Conservation (phyloP, 2,888 invertebrate species). For the Teinopalpus imperialis region DNA sequence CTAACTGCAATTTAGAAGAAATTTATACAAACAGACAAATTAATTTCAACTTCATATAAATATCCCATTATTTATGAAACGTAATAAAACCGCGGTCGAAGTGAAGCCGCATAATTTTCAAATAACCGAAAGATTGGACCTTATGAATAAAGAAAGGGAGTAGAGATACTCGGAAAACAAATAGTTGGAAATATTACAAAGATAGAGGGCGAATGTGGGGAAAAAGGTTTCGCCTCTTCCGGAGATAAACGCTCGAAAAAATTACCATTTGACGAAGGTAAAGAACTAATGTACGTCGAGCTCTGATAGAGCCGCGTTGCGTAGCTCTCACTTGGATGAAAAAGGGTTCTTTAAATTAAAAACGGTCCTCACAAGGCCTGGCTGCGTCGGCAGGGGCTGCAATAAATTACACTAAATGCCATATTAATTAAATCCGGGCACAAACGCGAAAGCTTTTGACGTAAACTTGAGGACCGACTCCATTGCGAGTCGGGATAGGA, state of each 20-base stretch:
- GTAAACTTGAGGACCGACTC: conserved; percentile 41
- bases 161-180: conserved; percentile 20
- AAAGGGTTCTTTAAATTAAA: conserved; percentile 41
- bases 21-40: conserved; percentile 8
- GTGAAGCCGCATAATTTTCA: conserved; percentile 23
- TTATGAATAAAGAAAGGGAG: conserved; percentile 26
- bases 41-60: conserved; percentile 9
- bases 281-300: conserved; percentile 21
- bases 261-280: conserved; percentile 34
- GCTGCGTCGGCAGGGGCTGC: conserved; percentile 36
- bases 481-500: conserved; percentile 34
- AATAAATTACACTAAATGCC: conserved; percentile 67
- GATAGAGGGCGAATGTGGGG: conserved; percentile 31
- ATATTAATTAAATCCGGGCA: conserved; percentile 64
- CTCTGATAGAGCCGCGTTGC: conserved; percentile 12
- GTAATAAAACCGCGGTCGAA: conserved; percentile 15
- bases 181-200: conserved; percentile 24
- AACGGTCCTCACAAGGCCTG: conserved; percentile 32
- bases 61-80: conserved; percentile 20
- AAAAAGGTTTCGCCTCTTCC: conserved; percentile 25
- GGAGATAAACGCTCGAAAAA: conserved; percentile 31
- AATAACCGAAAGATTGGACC: conserved; percentile 24
- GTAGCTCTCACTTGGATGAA: conserved; percentile 28
- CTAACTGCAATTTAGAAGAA: no score
- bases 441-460: conserved; percentile 46